Evolutionary conservation across 2,888 invertebrate genomes (phyloP).

Genomic region (Saturnia japonica): DNA sequence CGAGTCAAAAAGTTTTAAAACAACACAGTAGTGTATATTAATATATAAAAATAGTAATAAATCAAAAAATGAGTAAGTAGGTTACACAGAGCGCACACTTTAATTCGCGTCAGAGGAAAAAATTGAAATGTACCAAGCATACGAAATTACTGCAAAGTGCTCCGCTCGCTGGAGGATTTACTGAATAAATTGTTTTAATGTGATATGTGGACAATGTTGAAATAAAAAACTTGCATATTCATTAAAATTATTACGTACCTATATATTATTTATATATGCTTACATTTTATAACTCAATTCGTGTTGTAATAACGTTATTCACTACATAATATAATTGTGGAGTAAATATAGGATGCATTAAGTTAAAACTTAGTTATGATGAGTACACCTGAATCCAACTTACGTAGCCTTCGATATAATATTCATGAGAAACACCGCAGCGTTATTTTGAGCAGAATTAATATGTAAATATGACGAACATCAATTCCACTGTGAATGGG

Average conservation of each 20-base stretch:
- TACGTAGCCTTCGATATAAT: neutral
- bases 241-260: neutral
- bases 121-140: neutral
- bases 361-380: neutral
- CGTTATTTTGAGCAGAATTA: constrained; percentile 4
- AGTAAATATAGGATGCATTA: neutral
- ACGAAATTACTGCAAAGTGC: neutral
- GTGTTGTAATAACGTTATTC: no score
- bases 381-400: neutral
- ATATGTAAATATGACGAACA: neutral
- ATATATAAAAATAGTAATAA: neutral
- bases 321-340: no score
- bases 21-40: neutral
- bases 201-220: neutral
- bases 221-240: neutral
- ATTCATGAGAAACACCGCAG: neutral
- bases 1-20: neutral
- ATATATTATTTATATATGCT: no score
- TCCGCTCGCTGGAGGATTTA: neutral
- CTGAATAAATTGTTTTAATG: neutral
- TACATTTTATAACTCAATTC: no score
- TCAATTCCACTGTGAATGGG: constrained; percentile 6
- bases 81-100: neutral
- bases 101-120: neutral
- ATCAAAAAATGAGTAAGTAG: neutral